Evolutionary conservation across 2,797 vertebrate genomes (phyloP).

Genomic region (Amphiprion clarkii): DNA sequence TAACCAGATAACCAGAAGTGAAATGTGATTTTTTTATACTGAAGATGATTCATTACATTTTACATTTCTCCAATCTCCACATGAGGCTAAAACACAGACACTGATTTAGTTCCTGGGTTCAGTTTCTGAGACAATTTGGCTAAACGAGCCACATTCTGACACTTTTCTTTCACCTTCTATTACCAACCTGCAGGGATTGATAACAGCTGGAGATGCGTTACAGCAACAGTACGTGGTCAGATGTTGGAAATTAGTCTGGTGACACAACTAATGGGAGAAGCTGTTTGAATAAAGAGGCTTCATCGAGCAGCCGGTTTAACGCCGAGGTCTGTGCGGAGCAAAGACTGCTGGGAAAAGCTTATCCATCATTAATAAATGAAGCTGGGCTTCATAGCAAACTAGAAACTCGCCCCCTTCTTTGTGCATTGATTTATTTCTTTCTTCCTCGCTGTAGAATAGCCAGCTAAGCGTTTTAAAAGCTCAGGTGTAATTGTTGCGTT

Average conservation of each 20-base stretch:
- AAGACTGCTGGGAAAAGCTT: conserved; percentile 16
- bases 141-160: background rate
- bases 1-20: too few species aligned
- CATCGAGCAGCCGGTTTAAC: conserved; percentile 38
- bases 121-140: background rate
- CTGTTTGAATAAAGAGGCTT: conserved; percentile 31
- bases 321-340: conserved; percentile 9
- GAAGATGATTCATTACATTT: too few species aligned
- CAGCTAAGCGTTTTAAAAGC: conserved; percentile 63
- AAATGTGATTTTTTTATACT: too few species aligned
- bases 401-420: background rate
- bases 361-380: conserved; percentile 53
- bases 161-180: background rate
- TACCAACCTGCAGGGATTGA: conserved; percentile 1
- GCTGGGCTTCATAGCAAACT: conserved; percentile 29
- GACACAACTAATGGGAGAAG: conserved; percentile 21
- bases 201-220: conserved; percentile 18
- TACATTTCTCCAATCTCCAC: too few species aligned
- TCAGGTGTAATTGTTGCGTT: conserved; percentile 73
- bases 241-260: conserved; percentile 33
- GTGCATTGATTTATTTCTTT: conserved; percentile 48
- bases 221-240: background rate
- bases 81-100: background rate
- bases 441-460: conserved; percentile 38
- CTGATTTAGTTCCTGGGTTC: background rate